Evolutionary conservation across 2,113 vertebrate genomes (phyloP).

Genomic region (Plectropomus leopardus): DNA sequence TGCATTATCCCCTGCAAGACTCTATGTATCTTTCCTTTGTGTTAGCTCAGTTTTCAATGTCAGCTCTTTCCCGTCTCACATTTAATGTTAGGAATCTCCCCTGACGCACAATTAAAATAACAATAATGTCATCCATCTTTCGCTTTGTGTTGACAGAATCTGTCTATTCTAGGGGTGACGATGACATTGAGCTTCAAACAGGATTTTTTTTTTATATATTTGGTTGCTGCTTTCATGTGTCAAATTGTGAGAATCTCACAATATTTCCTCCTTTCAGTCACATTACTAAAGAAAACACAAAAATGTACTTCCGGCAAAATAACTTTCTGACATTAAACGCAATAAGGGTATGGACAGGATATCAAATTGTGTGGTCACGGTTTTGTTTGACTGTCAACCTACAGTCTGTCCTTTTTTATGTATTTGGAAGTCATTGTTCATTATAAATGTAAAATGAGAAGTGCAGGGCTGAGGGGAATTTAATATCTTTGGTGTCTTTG

Average conservation of each 20-base stretch:
- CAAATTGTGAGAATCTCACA: conserved; percentile 15
- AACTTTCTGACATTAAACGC: conserved; percentile 50
- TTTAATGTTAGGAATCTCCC: conserved; percentile 15
- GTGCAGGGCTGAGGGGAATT: conserved; percentile 31
- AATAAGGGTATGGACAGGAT: conserved; percentile 63
- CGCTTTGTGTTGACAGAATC: background rate
- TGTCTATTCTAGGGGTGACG: background rate
- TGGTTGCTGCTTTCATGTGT: conserved; percentile 20
- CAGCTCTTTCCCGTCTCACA: conserved; percentile 1
- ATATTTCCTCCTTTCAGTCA: background rate
- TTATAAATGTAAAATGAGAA: conserved; percentile 39
- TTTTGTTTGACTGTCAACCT: conserved; percentile 35
- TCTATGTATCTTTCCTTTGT: conserved; percentile 54
- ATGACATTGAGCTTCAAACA: background rate
- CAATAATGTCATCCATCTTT: background rate
- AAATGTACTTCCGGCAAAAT: conserved; percentile 42
- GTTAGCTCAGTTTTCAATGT: background rate
- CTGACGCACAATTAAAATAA: conserved; percentile 4
- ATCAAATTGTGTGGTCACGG: conserved; percentile 13
- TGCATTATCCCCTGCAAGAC: conserved; percentile 3
- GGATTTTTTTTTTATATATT: conserved; percentile 22
- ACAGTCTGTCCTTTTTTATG: conserved; percentile 33
- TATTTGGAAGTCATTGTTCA: conserved; percentile 26
- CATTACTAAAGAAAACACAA: conserved; percentile 7
- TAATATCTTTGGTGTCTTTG: conserved; percentile 16